Base-by-base conservation (phyloP, 1,140 invertebrate genomes). In the Pseudomyrmex gracilis region DNA sequence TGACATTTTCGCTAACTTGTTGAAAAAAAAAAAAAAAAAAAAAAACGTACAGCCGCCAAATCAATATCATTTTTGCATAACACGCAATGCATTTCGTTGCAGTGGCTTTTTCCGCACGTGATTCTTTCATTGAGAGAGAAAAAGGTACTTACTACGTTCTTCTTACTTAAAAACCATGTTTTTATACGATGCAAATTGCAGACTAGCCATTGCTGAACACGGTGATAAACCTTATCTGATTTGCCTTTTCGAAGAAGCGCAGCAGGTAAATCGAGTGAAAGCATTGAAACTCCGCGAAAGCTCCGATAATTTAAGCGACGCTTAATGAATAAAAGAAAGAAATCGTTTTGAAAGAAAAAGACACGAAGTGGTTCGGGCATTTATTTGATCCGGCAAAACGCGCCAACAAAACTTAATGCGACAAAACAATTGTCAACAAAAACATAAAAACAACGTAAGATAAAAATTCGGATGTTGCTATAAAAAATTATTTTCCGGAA, bases 301-400 rank as follows among this genome's bases (percentile, higher is more conserved):
- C 66, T 78, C 34, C 66, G 43, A 80, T 80, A 80, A 80, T 80
- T 80, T 71, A 71, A 67, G 53, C 53, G 76, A 55, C n/a, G 45
- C 66, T 80, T 80, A 80, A 80, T 78, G 76, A 78, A 78, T 80
- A 71, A 80, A 80, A 80, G 66, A 80, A 58, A 71, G 53, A 47
- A 80, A 80, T 15, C 9, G 13, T 51, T 45, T 49, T 12, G 8
- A 17, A 12, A 45, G 13, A 70, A 71, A 71, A 20, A 70, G 24
- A 15, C 64, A 9, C 15, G 13, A 15, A 77, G 61, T 57, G 17
- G 12, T 49, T 17, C 60, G 15, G 2, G 9, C 61, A 68, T 78
- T 78, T 70, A 68, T 7, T 57, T 78, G 22, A 15, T 34, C 45
- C 53, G 43, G 22, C 20, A 58, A 78, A 78, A 78, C 57, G 47